Conservation (phyloP, 1,140 invertebrate species). For the Dinoponera quadriceps region DNA sequence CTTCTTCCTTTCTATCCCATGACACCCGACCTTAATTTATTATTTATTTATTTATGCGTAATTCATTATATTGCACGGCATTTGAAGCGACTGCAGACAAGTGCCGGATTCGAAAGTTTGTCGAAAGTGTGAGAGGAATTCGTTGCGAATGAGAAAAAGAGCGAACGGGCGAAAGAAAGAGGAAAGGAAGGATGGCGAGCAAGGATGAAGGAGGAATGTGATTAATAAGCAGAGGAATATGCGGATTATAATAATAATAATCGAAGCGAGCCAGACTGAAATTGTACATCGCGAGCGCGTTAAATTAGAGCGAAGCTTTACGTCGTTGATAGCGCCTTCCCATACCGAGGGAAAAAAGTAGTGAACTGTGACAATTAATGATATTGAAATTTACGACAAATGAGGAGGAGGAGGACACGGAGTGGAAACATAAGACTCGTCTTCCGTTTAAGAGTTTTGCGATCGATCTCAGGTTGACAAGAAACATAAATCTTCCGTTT, state of each 20-base stretch:
- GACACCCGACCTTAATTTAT: conserved; percentile 49
- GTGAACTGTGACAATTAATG: conserved; percentile 63
- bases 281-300: conserved; percentile 21
- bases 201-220: conserved; percentile 22
- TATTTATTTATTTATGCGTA: conserved; percentile 75
- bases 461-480: conserved; percentile 5
- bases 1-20: conserved; percentile 36
- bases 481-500: conserved; percentile 6
- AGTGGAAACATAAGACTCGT: not conserved
- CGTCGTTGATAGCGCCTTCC: conserved; percentile 62
- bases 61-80: conserved; percentile 45
- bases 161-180: conserved; percentile 2
- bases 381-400: conserved; percentile 54
- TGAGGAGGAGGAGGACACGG: conserved; percentile 11
- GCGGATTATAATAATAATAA: not conserved
- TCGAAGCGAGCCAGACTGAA: conserved; percentile 3
- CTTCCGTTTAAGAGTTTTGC: conserved; percentile 22
- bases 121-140: conserved; percentile 34
- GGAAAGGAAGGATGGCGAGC: not conserved
- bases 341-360: conserved; percentile 64
- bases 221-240: conserved; percentile 5
- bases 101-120: conserved; percentile 31
- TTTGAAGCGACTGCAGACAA: conserved; percentile 36
- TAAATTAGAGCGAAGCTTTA: conserved; percentile 41
- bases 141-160: conserved; percentile 18